phyloP scores from a whole-genome alignment of 1,140 invertebrate genomes.

The Nasonia vitripennis region DNA sequence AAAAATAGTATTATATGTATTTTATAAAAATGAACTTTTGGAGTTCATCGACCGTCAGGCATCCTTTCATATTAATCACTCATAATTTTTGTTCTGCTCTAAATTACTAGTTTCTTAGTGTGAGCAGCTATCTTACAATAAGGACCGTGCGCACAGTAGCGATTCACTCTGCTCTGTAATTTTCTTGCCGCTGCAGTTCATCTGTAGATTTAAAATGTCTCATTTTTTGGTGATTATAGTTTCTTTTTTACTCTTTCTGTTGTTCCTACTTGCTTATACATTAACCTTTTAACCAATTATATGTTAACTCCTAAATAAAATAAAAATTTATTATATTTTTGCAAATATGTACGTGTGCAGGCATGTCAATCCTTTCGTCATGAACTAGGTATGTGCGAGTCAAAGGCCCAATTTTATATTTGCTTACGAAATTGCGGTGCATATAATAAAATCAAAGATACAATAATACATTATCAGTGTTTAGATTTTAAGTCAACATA shows the following conservation, averaged over 20 bases:
- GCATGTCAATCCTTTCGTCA: too few species aligned
- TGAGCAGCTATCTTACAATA: not conserved
- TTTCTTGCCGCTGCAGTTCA: slow-evolving; percentile 63
- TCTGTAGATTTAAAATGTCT: not conserved
- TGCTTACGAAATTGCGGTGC: too few species aligned
- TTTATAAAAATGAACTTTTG: not conserved
- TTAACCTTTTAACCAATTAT: not conserved
- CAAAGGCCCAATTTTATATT: too few species aligned
- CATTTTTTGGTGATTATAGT: not conserved
- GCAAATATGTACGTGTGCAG: too few species aligned
- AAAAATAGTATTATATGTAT: too few species aligned
- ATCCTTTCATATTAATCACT: slow-evolving; percentile 19
- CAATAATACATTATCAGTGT: too few species aligned
- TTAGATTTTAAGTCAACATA: too few species aligned
- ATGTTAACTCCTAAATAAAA: too few species aligned
- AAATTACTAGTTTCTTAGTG: slow-evolving; percentile 2
- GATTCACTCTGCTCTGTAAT: slow-evolving; percentile 65
- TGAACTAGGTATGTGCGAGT: too few species aligned
- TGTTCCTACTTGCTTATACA: not conserved
- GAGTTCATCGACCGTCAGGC: not conserved
- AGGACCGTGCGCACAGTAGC: slow-evolving; percentile 51
- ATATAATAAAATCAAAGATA: too few species aligned
- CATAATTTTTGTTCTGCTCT: not conserved
- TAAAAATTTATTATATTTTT: too few species aligned
- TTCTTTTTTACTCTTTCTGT: not conserved